Evolutionary conservation across 2,113 vertebrate species (phyloP).

Genomic region (Ictalurus furcatus): DNA sequence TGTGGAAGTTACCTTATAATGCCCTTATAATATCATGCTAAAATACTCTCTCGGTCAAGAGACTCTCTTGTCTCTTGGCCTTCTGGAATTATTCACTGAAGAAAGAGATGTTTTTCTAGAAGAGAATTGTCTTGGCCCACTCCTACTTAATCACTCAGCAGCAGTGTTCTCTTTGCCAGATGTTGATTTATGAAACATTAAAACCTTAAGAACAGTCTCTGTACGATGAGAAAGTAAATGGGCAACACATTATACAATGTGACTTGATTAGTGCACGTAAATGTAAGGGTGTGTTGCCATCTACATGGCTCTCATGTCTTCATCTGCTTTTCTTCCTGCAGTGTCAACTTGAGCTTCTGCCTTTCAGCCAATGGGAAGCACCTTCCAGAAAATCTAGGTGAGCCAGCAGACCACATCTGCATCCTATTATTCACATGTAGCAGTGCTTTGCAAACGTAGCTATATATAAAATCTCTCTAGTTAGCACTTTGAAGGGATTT

Average conservation of each 20-base stretch:
- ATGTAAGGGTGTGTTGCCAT: constrained; percentile 19
- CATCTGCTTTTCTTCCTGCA: constrained; percentile 64
- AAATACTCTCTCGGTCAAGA: background rate
- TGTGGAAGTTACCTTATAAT: background rate
- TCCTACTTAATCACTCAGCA: background rate
- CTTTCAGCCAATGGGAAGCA: constrained; percentile 87
- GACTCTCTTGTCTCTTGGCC: background rate
- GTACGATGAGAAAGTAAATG: background rate
- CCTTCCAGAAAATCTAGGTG: constrained; percentile 81
- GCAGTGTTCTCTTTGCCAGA: constrained; percentile 36
- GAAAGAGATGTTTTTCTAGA: background rate
- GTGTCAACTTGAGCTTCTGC: constrained; percentile 92
- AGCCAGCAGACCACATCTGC: constrained; percentile 68
- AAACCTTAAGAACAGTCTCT: constrained; percentile 30
- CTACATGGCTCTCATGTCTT: constrained; percentile 55
- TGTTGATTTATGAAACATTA: constrained; percentile 52
- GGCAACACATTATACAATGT: constrained; percentile 6
- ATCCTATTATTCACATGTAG: constrained; percentile 45
- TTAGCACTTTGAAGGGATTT: background rate
- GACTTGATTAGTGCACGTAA: constrained; percentile 35
- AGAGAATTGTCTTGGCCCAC: background rate
- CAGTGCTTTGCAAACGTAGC: constrained; percentile 44
- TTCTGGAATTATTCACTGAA: background rate
- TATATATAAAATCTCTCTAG: constrained; percentile 11
- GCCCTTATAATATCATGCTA: background rate